These are phyloP conservation scores for Cinara cedri DNA, from an alignment of 2,888 invertebrate genomes.

Conservation along the genomic window DNA sequence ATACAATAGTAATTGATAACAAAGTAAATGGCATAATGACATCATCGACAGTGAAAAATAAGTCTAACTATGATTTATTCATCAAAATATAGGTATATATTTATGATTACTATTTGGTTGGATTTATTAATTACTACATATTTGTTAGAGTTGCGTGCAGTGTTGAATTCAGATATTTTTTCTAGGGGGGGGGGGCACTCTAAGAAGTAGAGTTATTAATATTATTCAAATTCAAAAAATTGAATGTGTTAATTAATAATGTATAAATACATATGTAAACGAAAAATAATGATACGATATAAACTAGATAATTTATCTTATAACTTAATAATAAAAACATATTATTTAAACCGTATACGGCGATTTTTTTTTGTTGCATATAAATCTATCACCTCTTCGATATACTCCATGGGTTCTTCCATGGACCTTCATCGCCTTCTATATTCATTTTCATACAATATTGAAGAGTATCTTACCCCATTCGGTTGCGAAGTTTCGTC, in stretches of 20 bases:
- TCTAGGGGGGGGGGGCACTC: slow-evolving; percentile 10
- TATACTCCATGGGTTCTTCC: background rate
- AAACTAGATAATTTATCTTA: background rate
- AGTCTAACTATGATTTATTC: too few relatives aligned
- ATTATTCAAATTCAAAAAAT: background rate
- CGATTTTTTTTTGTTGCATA: slow-evolving; percentile 9
- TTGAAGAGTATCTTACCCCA: slow-evolving; percentile 24
- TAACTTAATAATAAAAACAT: background rate
- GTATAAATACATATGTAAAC: background rate
- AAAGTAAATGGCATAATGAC: too few relatives aligned
- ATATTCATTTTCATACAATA: slow-evolving; percentile 16
- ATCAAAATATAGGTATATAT: too few relatives aligned
- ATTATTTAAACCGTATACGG: slow-evolving; percentile 17
- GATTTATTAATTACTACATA: too few relatives aligned
- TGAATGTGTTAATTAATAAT: background rate
- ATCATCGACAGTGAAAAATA: too few relatives aligned
- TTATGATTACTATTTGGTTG: too few relatives aligned
- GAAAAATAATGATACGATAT: background rate
- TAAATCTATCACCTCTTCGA: slow-evolving; percentile 16
- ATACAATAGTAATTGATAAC: too few relatives aligned
- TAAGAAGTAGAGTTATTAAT: background rate
- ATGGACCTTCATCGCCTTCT: slow-evolving; percentile 19
- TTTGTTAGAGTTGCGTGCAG: background rate
- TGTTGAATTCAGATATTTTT: slow-evolving; percentile 12
- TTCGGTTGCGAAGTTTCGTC: slow-evolving; percentile 30